Percentiles rank a stretch among this genome's conserved stretches.
phyloP scores from a whole-genome alignment of 2,888 invertebrate genomes.

The Petrophora chlorosata region DNA sequence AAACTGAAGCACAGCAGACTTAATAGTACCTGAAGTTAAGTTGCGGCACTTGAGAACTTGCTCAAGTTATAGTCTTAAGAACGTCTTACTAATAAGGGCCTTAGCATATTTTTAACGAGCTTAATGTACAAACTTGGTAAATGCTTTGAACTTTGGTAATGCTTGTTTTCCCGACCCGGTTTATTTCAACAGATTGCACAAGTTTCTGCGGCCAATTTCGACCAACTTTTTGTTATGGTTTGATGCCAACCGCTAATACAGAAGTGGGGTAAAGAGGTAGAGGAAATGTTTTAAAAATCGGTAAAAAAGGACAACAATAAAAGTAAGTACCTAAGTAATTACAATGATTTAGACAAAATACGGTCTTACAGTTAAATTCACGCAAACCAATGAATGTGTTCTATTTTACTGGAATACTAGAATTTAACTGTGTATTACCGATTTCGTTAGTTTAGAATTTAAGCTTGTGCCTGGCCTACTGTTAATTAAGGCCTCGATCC shows the following conservation, averaged over 20 bases:
- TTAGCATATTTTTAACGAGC: constrained; percentile 53
- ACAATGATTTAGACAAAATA: no score
- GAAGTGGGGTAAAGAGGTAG: background rate
- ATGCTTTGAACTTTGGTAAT: constrained; percentile 50
- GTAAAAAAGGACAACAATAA: no score
- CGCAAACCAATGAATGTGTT: no score
- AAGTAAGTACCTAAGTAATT: no score
- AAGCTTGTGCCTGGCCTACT: no score
- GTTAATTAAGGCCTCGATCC: no score
- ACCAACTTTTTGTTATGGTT: constrained; percentile 23
- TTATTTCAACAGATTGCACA: constrained; percentile 35
- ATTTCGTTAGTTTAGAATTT: no score
- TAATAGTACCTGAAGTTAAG: no score
- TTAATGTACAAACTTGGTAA: constrained; percentile 53
- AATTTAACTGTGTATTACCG: no score
- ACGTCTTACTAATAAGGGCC: constrained; percentile 26
- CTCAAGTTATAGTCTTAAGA: constrained; percentile 4
- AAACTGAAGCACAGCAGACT: no score
- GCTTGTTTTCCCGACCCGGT: constrained; percentile 46
- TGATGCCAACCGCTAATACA: constrained; percentile 15
- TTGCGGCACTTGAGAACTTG: background rate
- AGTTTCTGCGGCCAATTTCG: constrained; percentile 29
- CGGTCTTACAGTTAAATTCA: no score
- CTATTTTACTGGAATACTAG: no score
- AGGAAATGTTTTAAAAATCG: background rate